Evolutionary conservation across 2,113 vertebrate species (phyloP).

Genomic region (Chaenogobius annularis): DNA sequence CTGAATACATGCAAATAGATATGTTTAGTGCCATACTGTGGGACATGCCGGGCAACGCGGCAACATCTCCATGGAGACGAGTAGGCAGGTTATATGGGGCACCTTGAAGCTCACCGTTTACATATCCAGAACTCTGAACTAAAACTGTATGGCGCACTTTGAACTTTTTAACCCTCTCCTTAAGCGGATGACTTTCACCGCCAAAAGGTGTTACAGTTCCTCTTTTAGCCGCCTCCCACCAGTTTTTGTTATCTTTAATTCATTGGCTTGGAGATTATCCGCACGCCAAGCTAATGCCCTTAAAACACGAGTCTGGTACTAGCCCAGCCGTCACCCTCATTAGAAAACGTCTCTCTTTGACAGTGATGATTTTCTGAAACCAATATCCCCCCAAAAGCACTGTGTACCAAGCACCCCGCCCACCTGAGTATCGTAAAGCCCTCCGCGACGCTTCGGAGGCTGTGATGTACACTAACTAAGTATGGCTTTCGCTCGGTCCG

Average conservation of each 20-base stretch:
- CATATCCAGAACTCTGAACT: neutral
- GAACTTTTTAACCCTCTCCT: conserved; percentile 26
- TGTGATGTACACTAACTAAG: conserved; percentile 12
- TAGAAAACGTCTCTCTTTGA: conserved; percentile 57
- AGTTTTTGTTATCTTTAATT: neutral
- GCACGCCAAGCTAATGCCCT: conserved; percentile 50
- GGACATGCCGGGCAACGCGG: too few species aligned
- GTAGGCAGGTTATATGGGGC: neutral
- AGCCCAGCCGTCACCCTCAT: conserved; percentile 44
- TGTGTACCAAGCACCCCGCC: conserved; percentile 29
- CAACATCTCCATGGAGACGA: too few species aligned
- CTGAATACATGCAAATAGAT: too few species aligned
- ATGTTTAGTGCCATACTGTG: too few species aligned
- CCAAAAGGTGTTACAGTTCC: conserved; percentile 2
- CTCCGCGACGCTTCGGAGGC: conserved; percentile 41
- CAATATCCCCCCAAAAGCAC: conserved; percentile 63
- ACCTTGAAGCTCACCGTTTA: conserved; percentile 14
- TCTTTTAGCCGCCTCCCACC: conserved; percentile 12
- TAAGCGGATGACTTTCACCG: conserved; percentile 21
- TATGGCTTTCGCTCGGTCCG: conserved; percentile 20
- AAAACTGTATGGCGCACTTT: conserved; percentile 13
- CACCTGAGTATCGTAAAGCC: conserved; percentile 34
- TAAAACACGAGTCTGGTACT: conserved; percentile 53
- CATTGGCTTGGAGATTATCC: conserved; percentile 40
- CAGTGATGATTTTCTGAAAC: conserved; percentile 56